phyloP scores from a whole-genome alignment of 2,888 invertebrate species.

The Apamea monoglypha region DNA sequence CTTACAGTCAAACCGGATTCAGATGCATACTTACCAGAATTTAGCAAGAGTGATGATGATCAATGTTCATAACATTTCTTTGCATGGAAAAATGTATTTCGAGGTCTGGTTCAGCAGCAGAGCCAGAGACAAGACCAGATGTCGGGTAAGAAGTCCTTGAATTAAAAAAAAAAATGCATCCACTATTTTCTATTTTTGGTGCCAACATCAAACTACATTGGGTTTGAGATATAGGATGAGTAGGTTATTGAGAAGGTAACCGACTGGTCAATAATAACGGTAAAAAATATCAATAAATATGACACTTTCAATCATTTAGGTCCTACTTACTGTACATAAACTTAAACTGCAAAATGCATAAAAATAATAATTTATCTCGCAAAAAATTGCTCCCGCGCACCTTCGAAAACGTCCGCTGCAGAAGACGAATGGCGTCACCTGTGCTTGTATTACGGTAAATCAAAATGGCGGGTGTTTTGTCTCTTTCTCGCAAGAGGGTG shows the following conservation, averaged over 20 bases:
- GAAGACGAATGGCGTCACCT: slow-evolving; percentile 80
- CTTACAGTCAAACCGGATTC: too few species aligned
- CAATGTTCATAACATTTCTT: too few species aligned
- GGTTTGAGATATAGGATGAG: background rate
- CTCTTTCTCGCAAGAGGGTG: slow-evolving; percentile 55
- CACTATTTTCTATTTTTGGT: too few species aligned
- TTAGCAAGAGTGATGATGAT: too few species aligned
- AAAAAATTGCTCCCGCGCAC: slow-evolving; percentile 54
- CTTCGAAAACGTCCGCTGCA: slow-evolving; percentile 69
- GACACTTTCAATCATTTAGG: slow-evolving; percentile 11
- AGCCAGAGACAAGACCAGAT: too few species aligned
- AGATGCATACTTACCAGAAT: too few species aligned
- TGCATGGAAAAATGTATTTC: too few species aligned
- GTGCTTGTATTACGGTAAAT: slow-evolving; percentile 76
- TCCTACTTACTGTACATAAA: slow-evolving; percentile 35
- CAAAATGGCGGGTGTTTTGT: slow-evolving; percentile 76
- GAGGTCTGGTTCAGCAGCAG: too few species aligned
- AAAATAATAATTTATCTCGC: slow-evolving; percentile 41
- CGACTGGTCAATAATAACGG: background rate
- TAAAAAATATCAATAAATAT: slow-evolving; percentile 17
- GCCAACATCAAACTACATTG: background rate
- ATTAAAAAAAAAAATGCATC: too few species aligned
- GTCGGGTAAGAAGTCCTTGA: too few species aligned
- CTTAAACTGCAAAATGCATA: slow-evolving; percentile 25
- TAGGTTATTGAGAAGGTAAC: background rate